These are phyloP conservation scores for Cyphomyrus plagiostoma DNA, from an alignment of 2,113 vertebrate species.

Conservation along the genomic window DNA sequence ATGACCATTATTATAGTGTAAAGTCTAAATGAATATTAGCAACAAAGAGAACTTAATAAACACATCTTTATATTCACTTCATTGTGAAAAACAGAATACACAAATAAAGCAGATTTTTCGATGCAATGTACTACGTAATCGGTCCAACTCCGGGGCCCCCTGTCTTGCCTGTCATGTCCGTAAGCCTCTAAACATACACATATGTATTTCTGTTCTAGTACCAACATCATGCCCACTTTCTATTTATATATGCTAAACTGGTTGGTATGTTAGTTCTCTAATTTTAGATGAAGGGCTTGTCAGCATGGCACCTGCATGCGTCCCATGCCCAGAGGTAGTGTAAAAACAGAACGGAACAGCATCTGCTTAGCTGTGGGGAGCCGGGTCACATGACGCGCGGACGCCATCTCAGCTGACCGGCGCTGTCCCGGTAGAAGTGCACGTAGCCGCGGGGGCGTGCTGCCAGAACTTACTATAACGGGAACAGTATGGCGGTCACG, in stretches of 20 bases:
- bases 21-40: not conserved
- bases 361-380: not conserved
- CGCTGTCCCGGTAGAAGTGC: not conserved
- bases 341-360: slow-evolving; percentile 4
- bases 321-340: not conserved
- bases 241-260: not conserved
- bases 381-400: not conserved
- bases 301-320: not conserved
- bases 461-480: not conserved
- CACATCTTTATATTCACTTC: not conserved
- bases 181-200: not conserved
- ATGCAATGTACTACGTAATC: not conserved
- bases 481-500: not conserved
- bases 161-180: not conserved
- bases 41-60: not conserved
- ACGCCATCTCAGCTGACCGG: not conserved
- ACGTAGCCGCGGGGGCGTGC: not conserved
- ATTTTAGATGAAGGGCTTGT: not conserved
- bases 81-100: not conserved
- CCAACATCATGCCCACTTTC: not conserved
- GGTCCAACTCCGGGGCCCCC: too few relatives aligned
- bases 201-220: not conserved
- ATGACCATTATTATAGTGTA: too few relatives aligned
- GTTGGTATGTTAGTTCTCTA: not conserved
- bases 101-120: not conserved